Percentiles rank a stretch among this genome's conserved stretches.
Conservation (phyloP, 2,888 invertebrate genomes). For the Drosophila atripex region DNA sequence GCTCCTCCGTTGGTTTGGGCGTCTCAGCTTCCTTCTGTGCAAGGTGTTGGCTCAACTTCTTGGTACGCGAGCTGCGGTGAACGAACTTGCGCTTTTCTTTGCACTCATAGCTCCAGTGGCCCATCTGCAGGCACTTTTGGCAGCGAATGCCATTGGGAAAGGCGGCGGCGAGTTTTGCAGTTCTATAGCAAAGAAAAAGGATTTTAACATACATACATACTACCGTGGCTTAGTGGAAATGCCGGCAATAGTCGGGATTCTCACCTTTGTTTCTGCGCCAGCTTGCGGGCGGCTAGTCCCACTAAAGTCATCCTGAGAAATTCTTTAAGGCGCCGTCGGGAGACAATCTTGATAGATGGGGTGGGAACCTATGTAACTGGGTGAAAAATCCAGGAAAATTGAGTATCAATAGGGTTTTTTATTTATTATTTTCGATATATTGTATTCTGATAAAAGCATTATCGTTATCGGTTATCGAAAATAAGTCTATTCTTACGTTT, state of each 20-base stretch:
- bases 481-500: not conserved
- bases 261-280: conserved; percentile 82
- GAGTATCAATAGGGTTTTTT: conserved; percentile 31
- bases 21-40: conserved; percentile 70
- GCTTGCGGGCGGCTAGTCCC: conserved; percentile 81
- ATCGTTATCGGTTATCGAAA: not conserved
- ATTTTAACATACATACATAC: too few species aligned
- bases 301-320: conserved; percentile 81
- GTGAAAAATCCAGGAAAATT: conserved; percentile 22
- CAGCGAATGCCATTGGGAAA: conserved; percentile 92
- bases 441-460: not conserved
- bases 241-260: conserved; percentile 20
- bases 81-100: conserved; percentile 93
- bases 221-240: not conserved
- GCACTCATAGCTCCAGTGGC: conserved; percentile 98
- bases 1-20: conserved; percentile 10
- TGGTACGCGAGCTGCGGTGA: conserved; percentile 92
- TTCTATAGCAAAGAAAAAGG: conserved; percentile 79
- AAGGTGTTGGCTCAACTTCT: conserved; percentile 89
- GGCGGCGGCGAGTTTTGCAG: conserved; percentile 86
- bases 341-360: conserved; percentile 61
- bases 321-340: conserved; percentile 56
- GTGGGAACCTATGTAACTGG: conserved; percentile 15
- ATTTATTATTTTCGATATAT: conserved; percentile 15
- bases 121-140: conserved; percentile 95